These are phyloP conservation scores for Spinus pinus DNA, from an alignment of 2,797 vertebrate genomes.

Conservation along the genomic window DNA sequence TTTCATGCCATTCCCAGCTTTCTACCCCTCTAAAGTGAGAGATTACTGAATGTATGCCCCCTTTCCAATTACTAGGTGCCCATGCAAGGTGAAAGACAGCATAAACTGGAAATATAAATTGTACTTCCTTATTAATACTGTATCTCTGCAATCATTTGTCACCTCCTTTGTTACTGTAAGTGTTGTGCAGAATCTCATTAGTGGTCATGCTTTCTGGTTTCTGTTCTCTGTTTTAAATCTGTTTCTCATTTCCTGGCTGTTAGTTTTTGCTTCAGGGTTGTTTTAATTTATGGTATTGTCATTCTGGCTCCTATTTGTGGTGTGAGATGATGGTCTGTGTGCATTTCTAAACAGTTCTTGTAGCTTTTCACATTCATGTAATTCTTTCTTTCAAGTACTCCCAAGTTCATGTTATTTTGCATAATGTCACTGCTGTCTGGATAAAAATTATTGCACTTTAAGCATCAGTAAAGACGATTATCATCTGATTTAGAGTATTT, in stretches of 20 bases:
- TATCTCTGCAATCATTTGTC: constrained; percentile 45
- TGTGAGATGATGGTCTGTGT: constrained; percentile 8
- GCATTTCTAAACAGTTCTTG: constrained; percentile 30
- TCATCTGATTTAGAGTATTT: not conserved
- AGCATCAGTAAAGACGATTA: not conserved
- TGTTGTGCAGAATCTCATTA: constrained; percentile 54
- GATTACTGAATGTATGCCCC: not conserved
- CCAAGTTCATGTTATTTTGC: constrained; percentile 29
- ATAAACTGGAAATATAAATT: constrained; percentile 25
- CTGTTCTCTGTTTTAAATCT: constrained; percentile 55
- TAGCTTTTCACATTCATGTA: constrained; percentile 22
- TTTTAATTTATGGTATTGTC: constrained; percentile 58
- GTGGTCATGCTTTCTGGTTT: constrained; percentile 64
- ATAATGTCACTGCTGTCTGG: constrained; percentile 22
- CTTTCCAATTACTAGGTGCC: not conserved
- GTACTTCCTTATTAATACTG: constrained; percentile 33
- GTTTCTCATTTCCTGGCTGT: constrained; percentile 56
- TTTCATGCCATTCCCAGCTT: not conserved
- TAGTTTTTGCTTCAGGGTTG: constrained; percentile 53
- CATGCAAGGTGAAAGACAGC: not conserved
- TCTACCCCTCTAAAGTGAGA: not conserved
- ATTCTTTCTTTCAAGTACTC: constrained; percentile 37
- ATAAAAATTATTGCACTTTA: constrained; percentile 13
- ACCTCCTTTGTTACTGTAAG: constrained; percentile 52
- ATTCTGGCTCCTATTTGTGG: constrained; percentile 47